Conservation (phyloP, 1,140 invertebrate genomes). For the Tenebrio molitor region DNA sequence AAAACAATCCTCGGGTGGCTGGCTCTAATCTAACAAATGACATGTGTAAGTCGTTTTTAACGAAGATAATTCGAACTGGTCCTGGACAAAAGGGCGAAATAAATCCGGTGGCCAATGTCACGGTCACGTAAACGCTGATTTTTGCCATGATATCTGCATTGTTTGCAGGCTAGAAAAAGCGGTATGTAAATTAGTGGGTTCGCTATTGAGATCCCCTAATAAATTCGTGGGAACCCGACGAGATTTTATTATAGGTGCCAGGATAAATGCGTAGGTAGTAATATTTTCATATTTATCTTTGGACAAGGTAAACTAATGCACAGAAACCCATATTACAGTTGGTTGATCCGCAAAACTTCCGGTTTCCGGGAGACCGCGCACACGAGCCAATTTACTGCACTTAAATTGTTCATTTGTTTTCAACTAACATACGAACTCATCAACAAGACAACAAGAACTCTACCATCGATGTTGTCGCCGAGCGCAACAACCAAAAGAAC, state of each 20-base stretch:
- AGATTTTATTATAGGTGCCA: constrained; percentile 26
- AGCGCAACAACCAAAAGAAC: constrained; percentile 11
- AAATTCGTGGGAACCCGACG: constrained; percentile 46
- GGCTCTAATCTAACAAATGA: constrained; percentile 25
- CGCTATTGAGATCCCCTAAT: constrained; percentile 35
- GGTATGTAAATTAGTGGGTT: constrained; percentile 37
- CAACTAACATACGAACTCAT: constrained; percentile 42
- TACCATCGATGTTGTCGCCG: constrained; percentile 25
- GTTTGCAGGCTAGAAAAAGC: constrained; percentile 37
- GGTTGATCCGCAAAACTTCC: constrained; percentile 48
- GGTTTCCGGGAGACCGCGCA: constrained; percentile 46
- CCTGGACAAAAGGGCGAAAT: constrained; percentile 38
- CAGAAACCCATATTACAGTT: constrained; percentile 50
- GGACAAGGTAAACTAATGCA: constrained; percentile 41
- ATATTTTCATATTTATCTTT: constrained; percentile 34
- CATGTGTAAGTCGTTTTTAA: constrained; percentile 46
- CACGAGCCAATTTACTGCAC: constrained; percentile 49
- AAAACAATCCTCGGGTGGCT: too few species aligned
- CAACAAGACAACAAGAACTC: constrained; percentile 25
- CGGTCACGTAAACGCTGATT: constrained; percentile 46
- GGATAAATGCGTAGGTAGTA: constrained; percentile 29
- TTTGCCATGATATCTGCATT: constrained; percentile 40
- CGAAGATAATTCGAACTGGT: constrained; percentile 25
- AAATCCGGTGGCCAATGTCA: constrained; percentile 43
- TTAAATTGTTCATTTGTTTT: constrained; percentile 51